Percentiles rank a stretch among this genome's conserved stretches.
phyloP scores from a whole-genome alignment of 2,888 invertebrate species.

The Monochamus alternatus region DNA sequence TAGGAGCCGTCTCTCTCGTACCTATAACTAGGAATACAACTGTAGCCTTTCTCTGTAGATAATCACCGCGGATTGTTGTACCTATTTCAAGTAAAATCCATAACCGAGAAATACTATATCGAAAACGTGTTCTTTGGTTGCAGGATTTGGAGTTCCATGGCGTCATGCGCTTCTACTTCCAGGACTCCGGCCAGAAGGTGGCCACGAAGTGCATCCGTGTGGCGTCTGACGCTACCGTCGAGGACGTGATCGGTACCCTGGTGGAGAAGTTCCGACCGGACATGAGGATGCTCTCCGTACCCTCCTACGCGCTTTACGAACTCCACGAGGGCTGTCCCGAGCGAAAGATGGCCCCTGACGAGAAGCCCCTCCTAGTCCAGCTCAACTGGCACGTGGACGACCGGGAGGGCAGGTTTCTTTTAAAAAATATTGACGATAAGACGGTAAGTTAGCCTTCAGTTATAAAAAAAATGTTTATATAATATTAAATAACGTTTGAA shows the following conservation, averaged over 20 bases:
- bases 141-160: slow-evolving; percentile 99
- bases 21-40: no score
- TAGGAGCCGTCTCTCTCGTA: no score
- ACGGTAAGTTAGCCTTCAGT: slow-evolving; percentile 72
- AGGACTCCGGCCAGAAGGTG: slow-evolving; percentile 98
- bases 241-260: slow-evolving; percentile 95
- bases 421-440: slow-evolving; percentile 91
- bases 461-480: neutral
- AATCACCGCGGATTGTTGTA: neutral
- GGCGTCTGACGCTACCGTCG: slow-evolving; percentile 95
- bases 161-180: slow-evolving; percentile 99
- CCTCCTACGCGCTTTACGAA: slow-evolving; percentile 84
- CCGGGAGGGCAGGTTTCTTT: slow-evolving; percentile 95
- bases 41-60: no score
- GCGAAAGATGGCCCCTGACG: slow-evolving; percentile 89
- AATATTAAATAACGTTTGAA: neutral
- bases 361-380: slow-evolving; percentile 96
- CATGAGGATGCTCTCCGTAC: slow-evolving; percentile 93
- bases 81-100: no score
- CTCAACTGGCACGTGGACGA: slow-evolving; percentile 99
- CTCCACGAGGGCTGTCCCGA: slow-evolving; percentile 83
- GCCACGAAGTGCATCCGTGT: slow-evolving; percentile 99
- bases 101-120: no score
- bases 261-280: slow-evolving; percentile 99
- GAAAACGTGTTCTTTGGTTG: slow-evolving; percentile 62